Evolutionary conservation across 2,113 vertebrate species (phyloP), one percentile per base, ranked within the genome.

Genomic region (Clarias batrachus): DNA sequence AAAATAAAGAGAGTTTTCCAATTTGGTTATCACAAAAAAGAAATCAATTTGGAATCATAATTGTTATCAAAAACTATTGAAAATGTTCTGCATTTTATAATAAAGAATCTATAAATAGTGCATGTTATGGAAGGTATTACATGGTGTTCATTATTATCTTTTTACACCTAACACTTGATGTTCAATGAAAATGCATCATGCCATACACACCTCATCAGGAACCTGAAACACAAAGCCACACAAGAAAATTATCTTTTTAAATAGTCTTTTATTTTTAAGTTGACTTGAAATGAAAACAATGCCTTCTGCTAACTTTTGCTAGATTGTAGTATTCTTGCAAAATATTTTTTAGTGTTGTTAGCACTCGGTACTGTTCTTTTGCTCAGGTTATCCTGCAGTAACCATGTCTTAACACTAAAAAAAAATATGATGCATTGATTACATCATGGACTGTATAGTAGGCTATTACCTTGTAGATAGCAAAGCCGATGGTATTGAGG

Each of bases 401-500:
- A 81, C 6, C 6, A 41, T 6, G 13, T 17, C 21, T 54, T n/a
- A 27, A 48, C 3, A 79, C 57, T 14, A 16, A 41, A 57, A 25
- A 63, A 62, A n/a, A 25, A n/a, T 1, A 33, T 48, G 27, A 14
- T 16, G 14, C 74, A 10, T 68, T 41, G 23, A 33, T 41, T n/a
- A 14, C 21, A 86, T 10, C 7, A 27, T 27, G 71, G 8, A 4
- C 7, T 54, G 37, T 21, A 9, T 30, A n/a, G 13, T 78, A 9
- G 57, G 56, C 37, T n/a, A 7, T 73, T 57, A 94, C 94, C 93
- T 92, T 21, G 60, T 94, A 95, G 48, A 95, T 90, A 41, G 92
- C 88, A 12, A 92, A 95, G 0, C 94, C 93, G 3, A 94, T 93
- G 80, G 90, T 92, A 91, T 93, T 92, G 33, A 94, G 88, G 79